A percentile compares a stretch with the other conserved stretches of the same genome.
Evolutionary conservation across 2,113 vertebrate species (phyloP).

Genomic region (Ivindomyrus marchei): DNA sequence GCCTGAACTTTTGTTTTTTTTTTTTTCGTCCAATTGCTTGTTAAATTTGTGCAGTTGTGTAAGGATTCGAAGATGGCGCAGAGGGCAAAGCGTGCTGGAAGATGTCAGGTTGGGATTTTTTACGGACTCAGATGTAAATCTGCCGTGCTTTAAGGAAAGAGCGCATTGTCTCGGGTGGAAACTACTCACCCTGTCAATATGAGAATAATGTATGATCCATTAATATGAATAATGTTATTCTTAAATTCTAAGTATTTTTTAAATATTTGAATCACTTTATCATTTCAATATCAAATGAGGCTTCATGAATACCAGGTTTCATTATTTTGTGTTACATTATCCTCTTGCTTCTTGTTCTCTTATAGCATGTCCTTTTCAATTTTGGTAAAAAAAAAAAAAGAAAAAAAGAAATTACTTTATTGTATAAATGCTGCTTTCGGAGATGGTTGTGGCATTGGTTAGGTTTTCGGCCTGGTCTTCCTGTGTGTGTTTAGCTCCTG

Average conservation of each 20-base stretch:
- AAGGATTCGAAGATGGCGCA: not conserved
- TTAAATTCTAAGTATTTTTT: not conserved
- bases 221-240: not conserved
- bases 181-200: not conserved
- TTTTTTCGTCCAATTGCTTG: not conserved
- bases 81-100: not conserved
- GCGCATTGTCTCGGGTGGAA: not conserved
- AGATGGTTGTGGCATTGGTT: not conserved
- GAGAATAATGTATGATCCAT: not conserved
- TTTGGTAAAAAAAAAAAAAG: not conserved
- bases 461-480: not conserved
- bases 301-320: constrained; percentile 3
- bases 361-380: constrained; percentile 29
- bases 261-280: not conserved
- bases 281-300: not conserved
- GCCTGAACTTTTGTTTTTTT: not conserved
- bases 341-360: not conserved
- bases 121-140: not conserved
- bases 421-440: not conserved
- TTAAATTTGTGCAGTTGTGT: not conserved
- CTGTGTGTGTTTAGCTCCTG: not conserved
- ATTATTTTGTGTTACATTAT: not conserved
- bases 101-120: not conserved
- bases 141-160: not conserved
- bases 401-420: not conserved